Conservation (phyloP, 2,888 invertebrate species). For the Drosophila colorata region DNA sequence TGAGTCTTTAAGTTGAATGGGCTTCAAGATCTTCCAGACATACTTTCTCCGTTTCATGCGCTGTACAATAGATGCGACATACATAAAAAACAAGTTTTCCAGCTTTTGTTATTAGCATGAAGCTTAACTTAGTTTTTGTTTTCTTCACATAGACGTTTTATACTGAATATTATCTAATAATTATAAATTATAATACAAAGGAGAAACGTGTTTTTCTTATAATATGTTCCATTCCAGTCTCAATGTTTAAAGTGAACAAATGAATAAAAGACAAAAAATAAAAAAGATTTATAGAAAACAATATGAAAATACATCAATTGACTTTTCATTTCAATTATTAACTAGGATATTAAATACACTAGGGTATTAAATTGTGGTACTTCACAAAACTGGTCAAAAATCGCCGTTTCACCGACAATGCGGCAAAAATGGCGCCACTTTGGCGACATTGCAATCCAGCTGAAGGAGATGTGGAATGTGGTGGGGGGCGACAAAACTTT, state of each 20-base stretch:
- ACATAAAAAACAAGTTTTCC: conserved; percentile 38
- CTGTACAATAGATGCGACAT: not conserved
- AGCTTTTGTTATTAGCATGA: conserved; percentile 59
- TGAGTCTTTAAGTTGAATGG: conserved; percentile 41
- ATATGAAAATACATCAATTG: conserved; percentile 27
- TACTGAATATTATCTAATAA: conserved; percentile 69
- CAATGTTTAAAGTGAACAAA: conserved; percentile 57
- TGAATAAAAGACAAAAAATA: conserved; percentile 31
- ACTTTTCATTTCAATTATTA: conserved; percentile 5
- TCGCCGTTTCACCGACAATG: conserved; percentile 61
- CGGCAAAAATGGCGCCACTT: conserved; percentile 84
- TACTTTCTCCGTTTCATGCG: conserved; percentile 17
- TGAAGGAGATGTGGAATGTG: not conserved
- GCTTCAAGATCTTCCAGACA: conserved; percentile 42
- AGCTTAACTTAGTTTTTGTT: conserved; percentile 51
- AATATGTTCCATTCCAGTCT: conserved; percentile 71
- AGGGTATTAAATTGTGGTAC: conserved; percentile 11
- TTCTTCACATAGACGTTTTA: conserved; percentile 54
- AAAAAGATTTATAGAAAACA: conserved; percentile 33
- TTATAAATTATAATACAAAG: conserved; percentile 59
- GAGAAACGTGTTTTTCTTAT: conserved; percentile 55
- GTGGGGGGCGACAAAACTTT: conserved; percentile 71
- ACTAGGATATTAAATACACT: not conserved
- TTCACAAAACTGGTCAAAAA: conserved; percentile 22
- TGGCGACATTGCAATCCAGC: conserved; percentile 65